These are phyloP conservation scores for Octopus sinensis DNA, from an alignment of 1,140 invertebrate genomes.

Conservation along the genomic window DNA sequence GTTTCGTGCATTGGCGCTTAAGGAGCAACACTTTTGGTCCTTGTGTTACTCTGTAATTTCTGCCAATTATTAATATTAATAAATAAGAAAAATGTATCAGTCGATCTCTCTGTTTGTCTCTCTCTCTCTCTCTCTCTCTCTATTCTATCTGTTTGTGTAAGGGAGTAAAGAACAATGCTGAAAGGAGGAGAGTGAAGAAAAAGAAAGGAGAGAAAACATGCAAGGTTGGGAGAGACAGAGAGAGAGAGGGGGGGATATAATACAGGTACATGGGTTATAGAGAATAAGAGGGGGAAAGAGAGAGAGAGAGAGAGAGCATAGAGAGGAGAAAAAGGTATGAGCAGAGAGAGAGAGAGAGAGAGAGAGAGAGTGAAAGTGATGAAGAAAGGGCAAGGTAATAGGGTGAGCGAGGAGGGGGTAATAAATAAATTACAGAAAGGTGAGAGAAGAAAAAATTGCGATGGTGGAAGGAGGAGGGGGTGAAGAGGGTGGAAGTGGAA, in stretches of 20 bases:
- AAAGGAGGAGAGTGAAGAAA: no score
- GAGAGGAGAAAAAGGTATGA: background rate
- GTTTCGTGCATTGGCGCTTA: no score
- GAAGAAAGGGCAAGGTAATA: background rate
- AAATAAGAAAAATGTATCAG: no score
- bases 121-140: background rate
- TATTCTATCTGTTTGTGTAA: background rate
- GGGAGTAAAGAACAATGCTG: no score
- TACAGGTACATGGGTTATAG: no score
- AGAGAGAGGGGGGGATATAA: no score
- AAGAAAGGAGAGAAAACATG: no score
- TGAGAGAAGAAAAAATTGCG: background rate
- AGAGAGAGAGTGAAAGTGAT: background rate
- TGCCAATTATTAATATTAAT: no score
- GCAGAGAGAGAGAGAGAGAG: background rate
- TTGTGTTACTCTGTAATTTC: no score
- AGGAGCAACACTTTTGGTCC: no score
- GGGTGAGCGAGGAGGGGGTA: background rate
- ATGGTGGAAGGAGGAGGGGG: background rate
- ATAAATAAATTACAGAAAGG: background rate
- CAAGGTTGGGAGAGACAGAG: no score
- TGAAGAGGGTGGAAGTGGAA: background rate
- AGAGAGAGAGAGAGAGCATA: background rate
- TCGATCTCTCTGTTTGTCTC: background rate
- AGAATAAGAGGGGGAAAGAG: background rate